These are phyloP conservation scores for Lymantria dispar DNA, from an alignment of 2,888 invertebrate genomes.

Conservation along the genomic window DNA sequence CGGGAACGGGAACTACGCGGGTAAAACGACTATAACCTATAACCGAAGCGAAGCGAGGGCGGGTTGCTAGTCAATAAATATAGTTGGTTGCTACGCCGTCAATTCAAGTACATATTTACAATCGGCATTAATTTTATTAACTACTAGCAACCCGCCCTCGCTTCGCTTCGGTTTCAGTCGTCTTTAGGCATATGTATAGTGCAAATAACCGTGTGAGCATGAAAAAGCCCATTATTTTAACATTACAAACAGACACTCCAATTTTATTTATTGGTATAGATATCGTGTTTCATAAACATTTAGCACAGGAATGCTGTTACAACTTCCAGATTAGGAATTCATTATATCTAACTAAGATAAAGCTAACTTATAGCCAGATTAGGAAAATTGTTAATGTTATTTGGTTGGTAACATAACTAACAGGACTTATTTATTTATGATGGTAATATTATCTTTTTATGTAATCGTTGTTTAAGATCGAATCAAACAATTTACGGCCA, in stretches of 20 bases:
- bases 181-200: too few species aligned
- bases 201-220: too few species aligned
- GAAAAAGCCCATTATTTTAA: too few species aligned
- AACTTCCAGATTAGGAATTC: conserved; percentile 69
- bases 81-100: neutral
- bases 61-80: neutral
- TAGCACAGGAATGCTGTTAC: conserved; percentile 63
- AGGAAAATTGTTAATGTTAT: conserved; percentile 44
- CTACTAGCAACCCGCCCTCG: too few species aligned
- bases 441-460: conserved; percentile 18
- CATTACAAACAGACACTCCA: too few species aligned
- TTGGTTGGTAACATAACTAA: conserved; percentile 31
- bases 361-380: conserved; percentile 49
- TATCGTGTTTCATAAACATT: conserved; percentile 43
- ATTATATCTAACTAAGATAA: conserved; percentile 69
- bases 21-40: too few species aligned
- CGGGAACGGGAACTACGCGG: too few species aligned
- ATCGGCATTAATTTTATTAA: conserved; percentile 29
- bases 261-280: too few species aligned
- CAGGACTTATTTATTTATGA: conserved; percentile 37
- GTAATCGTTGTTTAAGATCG: conserved; percentile 19
- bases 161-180: too few species aligned
- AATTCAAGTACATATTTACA: conserved; percentile 15
- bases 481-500: conserved; percentile 6
- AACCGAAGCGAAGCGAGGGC: too few species aligned